Evolutionary conservation across 2,797 vertebrate genomes (phyloP).

Genomic region (Typhlichthys subterraneus): DNA sequence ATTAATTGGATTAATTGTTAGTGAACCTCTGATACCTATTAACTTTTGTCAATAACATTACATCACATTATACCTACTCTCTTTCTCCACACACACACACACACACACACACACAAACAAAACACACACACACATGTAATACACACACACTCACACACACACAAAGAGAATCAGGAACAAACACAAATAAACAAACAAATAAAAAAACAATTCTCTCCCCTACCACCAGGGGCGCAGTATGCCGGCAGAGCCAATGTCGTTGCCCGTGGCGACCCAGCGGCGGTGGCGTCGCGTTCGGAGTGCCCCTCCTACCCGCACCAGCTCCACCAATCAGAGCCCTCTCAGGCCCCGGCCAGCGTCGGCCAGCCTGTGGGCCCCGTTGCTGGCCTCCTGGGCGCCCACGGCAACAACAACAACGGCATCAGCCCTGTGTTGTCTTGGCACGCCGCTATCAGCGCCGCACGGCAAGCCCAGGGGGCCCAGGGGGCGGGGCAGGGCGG

Average conservation of each 20-base stretch:
- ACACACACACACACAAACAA: too few relatives aligned
- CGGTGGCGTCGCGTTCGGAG: conserved; percentile 84
- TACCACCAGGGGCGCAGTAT: conserved; percentile 88
- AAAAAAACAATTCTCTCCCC: not conserved
- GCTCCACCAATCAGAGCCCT: conserved; percentile 69
- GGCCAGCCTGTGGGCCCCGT: conserved; percentile 64
- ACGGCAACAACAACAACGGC: conserved; percentile 46
- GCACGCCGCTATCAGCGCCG: conserved; percentile 93
- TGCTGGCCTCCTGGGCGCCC: conserved; percentile 58
- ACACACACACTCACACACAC: not conserved
- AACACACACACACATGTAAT: too few relatives aligned
- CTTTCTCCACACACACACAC: not conserved
- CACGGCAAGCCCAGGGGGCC: conserved; percentile 87
- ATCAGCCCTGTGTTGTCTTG: conserved; percentile 83
- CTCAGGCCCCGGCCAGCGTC: conserved; percentile 59
- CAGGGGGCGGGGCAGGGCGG: not conserved
- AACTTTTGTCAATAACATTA: too few relatives aligned
- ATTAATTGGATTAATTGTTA: too few relatives aligned
- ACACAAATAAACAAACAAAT: not conserved
- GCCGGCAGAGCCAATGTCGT: conserved; percentile 88
- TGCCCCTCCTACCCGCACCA: conserved; percentile 76
- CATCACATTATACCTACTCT: too few relatives aligned
- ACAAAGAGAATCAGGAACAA: not conserved
- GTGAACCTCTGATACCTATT: too few relatives aligned
- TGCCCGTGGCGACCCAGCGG: conserved; percentile 82